Evolutionary conservation across 2,797 vertebrate genomes (phyloP).

Genomic region (Etheostoma nigrum): DNA sequence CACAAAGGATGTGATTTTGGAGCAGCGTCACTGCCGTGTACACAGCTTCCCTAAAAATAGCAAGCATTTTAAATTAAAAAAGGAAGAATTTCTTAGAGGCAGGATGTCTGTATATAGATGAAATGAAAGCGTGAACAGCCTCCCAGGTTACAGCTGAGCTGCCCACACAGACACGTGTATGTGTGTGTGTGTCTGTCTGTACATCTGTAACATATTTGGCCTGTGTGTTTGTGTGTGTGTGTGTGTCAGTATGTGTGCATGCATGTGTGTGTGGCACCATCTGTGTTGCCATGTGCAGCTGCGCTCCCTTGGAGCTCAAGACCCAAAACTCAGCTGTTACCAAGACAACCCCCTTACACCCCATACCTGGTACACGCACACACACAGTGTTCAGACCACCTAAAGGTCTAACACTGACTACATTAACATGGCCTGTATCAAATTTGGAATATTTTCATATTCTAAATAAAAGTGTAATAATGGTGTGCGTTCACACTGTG

Average conservation of each 20-base stretch:
- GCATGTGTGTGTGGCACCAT: slow-evolving; percentile 62
- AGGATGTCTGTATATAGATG: slow-evolving; percentile 57
- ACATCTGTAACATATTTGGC: slow-evolving; percentile 14
- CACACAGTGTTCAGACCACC: slow-evolving; percentile 43
- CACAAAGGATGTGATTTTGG: slow-evolving; percentile 7
- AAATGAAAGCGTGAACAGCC: slow-evolving; percentile 62
- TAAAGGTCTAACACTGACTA: slow-evolving; percentile 48
- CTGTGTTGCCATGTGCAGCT: slow-evolving; percentile 77
- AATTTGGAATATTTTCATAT: no score
- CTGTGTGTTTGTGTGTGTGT: slow-evolving; percentile 22
- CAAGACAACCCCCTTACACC: slow-evolving; percentile 68
- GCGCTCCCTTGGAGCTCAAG: slow-evolving; percentile 68
- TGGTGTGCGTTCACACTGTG: no score
- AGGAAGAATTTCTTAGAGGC: slow-evolving; percentile 44
- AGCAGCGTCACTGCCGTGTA: neutral
- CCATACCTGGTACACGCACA: slow-evolving; percentile 58
- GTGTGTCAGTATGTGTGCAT: neutral
- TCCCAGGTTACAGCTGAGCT: slow-evolving; percentile 78
- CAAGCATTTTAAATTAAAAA: slow-evolving; percentile 41
- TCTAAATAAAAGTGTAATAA: no score
- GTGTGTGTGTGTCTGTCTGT: slow-evolving; percentile 12
- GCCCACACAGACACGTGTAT: slow-evolving; percentile 38
- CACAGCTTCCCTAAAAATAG: slow-evolving; percentile 37
- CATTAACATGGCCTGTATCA: no score
- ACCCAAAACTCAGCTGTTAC: slow-evolving; percentile 78